Evolutionary conservation across 2,888 invertebrate genomes (phyloP).

Genomic region (Taenaris catops): DNA sequence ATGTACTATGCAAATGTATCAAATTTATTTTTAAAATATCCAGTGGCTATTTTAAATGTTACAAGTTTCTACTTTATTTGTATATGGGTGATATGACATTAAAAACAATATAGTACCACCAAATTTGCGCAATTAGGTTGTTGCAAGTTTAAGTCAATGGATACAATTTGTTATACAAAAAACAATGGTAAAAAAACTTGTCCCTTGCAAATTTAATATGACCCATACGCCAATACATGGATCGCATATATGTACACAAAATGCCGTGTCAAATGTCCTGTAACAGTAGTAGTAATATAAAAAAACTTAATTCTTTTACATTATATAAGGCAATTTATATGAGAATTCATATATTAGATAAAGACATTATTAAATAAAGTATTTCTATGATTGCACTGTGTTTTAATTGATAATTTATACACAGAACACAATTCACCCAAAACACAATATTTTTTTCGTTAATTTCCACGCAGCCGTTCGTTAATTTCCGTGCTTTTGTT

Average conservation of each 20-base stretch:
- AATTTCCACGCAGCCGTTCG: too few relatives aligned
- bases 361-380: constrained; percentile 74
- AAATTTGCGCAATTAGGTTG: too few relatives aligned
- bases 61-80: too few relatives aligned
- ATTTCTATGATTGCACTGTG: constrained; percentile 38
- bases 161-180: too few relatives aligned
- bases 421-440: not conserved
- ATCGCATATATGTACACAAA: constrained; percentile 26
- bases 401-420: not conserved
- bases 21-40: constrained; percentile 10
- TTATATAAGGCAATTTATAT: constrained; percentile 68
- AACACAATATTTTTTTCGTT: too few relatives aligned
- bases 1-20: constrained; percentile 8
- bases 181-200: too few relatives aligned
- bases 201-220: too few relatives aligned
- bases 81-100: too few relatives aligned
- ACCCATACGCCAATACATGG: constrained; percentile 2
- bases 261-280: constrained; percentile 65
- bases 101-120: too few relatives aligned
- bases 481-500: too few relatives aligned
- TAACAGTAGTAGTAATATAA: constrained; percentile 35
- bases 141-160: too few relatives aligned
- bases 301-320: constrained; percentile 25
- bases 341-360: constrained; percentile 65
- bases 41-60: too few relatives aligned